Conservation (phyloP, 2,888 invertebrate genomes). For the Diarsia mendica region DNA sequence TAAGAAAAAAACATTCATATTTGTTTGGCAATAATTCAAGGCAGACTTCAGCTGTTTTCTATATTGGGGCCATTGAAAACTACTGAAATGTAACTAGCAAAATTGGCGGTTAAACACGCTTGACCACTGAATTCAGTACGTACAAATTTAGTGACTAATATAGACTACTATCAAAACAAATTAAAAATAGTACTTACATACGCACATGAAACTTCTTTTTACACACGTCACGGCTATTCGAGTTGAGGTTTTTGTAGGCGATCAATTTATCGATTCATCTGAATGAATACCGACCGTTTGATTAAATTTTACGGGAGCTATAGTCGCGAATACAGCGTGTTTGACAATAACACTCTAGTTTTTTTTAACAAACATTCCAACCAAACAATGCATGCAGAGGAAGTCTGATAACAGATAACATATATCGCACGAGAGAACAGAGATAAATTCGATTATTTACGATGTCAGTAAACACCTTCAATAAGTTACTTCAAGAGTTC, state of each 20-base stretch:
- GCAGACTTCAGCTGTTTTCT: slow-evolving; percentile 38
- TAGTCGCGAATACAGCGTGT: slow-evolving; percentile 44
- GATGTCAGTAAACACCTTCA: slow-evolving; percentile 26
- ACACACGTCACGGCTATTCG: slow-evolving; percentile 47
- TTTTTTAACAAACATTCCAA: slow-evolving; percentile 32
- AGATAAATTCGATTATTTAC: slow-evolving; percentile 61
- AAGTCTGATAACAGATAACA: slow-evolving; percentile 68
- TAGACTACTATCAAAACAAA: slow-evolving; percentile 29
- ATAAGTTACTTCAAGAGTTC: slow-evolving; percentile 42
- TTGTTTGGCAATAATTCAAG: slow-evolving; percentile 54
- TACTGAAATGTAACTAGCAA: neutral
- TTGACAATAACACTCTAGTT: slow-evolving; percentile 51
- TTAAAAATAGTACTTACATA: slow-evolving; percentile 63
- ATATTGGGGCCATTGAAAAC: neutral
- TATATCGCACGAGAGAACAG: slow-evolving; percentile 57
- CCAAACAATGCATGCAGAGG: slow-evolving; percentile 60
- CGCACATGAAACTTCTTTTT: slow-evolving; percentile 37
- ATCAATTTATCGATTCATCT: slow-evolving; percentile 42
- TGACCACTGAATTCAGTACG: neutral
- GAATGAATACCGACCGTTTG: slow-evolving; percentile 12
- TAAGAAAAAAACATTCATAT: slow-evolving; percentile 48
- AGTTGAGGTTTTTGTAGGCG: slow-evolving; percentile 32
- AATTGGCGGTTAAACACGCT: neutral
- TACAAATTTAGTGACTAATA: slow-evolving; percentile 4
- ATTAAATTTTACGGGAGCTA: slow-evolving; percentile 43